Evolutionary conservation across 2,888 invertebrate genomes (phyloP), one percentile per base, ranked within the genome.

Genomic region (Octonoba sinensis): DNA sequence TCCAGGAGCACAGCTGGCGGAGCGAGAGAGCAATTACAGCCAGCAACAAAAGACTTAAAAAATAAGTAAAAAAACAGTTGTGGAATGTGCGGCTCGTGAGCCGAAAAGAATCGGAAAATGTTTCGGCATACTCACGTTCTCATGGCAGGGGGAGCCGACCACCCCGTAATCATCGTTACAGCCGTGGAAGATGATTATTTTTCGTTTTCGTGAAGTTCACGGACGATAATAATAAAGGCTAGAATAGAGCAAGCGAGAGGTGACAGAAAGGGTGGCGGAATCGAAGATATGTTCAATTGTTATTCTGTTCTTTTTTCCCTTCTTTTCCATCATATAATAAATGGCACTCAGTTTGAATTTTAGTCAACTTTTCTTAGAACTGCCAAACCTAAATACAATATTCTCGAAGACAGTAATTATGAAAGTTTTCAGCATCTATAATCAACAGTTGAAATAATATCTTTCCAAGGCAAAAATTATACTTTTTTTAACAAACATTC

Each of bases 31-130:
- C 22, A 57, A 57, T 57, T 57, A 57, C n/a, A 57, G 36, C 36
- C 36, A 36, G 36, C 8, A 54, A n/a, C 20, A 54, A 54, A 54
- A 54, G 20, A 54, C n/a, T 18, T 13, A 11, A 62, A n/a, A 36
- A 24, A 24, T 16, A 24, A 24, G 62, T 3, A 44, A 20, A 51
- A n/a, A 18, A 27, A 51, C 27, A 13, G 2, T 16, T 11, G 56
- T 46, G 54, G 77, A 70, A 70, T 62, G 16, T 20, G n/a, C 54
- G 18, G 20, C 44, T 69, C 62, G 76, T 70, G 69, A 76, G 69
- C 64, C 64, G 60, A 76, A 20, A 77, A 64, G 64, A 46, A 64
- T 56, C n/a, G 22, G 70, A 47, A 70, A 77, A 70, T 24, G 62
- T 57, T 69, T 76, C 69, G 47, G 70, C 36, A 36, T 36, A 36